These are phyloP conservation scores for Hyles euphorbiae DNA, from an alignment of 1,140 invertebrate genomes.

Conservation along the genomic window DNA sequence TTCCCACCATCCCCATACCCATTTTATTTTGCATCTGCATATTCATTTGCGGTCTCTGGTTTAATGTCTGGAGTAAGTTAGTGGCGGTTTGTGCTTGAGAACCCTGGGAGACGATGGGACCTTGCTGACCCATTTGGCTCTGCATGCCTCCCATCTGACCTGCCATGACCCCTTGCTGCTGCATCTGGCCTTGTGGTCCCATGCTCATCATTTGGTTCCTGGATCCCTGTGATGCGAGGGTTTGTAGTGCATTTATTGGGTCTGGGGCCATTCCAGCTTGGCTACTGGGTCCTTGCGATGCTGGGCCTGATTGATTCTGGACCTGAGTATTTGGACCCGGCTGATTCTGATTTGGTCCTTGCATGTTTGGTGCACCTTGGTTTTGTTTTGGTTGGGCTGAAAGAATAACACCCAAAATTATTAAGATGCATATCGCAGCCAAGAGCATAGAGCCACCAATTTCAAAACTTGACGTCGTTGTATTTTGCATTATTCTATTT, in stretches of 20 bases:
- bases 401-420: conserved; percentile 15
- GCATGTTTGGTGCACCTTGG: conserved; percentile 73
- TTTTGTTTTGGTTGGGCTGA: conserved; percentile 65
- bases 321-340: conserved; percentile 42
- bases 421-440: neutral
- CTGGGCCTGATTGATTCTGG: conserved; percentile 42
- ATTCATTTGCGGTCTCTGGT: conserved; percentile 60
- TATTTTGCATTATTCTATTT: no score
- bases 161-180: conserved; percentile 76
- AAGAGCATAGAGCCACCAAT: no score
- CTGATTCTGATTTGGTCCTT: conserved; percentile 52
- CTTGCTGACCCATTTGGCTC: conserved; percentile 56
- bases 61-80: conserved; percentile 60
- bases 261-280: conserved; percentile 80
- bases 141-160: conserved; percentile 65
- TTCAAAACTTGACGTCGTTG: no score
- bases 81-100: conserved; percentile 59
- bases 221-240: conserved; percentile 83
- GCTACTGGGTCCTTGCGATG: conserved; percentile 42
- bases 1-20: conserved; percentile 56
- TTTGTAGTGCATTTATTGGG: conserved; percentile 91
- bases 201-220: conserved; percentile 73
- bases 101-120: conserved; percentile 55
- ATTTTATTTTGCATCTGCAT: conserved; percentile 61
- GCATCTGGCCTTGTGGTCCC: conserved; percentile 77